Evolutionary conservation across 2,113 vertebrate species (phyloP).

Genomic region (Oreocharis arfaki): DNA sequence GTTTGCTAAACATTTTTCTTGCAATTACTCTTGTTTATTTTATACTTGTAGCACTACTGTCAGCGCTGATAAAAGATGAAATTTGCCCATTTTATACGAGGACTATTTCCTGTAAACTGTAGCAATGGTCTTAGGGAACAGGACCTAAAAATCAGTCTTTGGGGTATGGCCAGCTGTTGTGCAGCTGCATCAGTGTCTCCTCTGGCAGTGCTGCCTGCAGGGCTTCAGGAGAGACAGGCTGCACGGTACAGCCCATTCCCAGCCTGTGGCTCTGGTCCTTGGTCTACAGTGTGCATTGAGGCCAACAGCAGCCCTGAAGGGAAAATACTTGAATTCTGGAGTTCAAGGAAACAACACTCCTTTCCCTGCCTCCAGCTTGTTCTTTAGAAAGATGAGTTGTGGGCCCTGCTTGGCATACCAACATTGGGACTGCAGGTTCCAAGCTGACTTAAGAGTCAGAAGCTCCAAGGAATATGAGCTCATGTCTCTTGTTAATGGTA

Average conservation of each 20-base stretch:
- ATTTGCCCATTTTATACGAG: background rate
- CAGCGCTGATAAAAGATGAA: background rate
- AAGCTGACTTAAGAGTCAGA: background rate
- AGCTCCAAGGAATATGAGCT: background rate
- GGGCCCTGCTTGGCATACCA: background rate
- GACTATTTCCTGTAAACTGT: background rate
- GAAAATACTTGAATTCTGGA: background rate
- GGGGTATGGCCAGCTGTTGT: background rate
- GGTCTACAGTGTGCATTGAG: rapidly evolving
- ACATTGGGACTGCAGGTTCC: background rate
- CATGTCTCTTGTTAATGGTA: background rate
- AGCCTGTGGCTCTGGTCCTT: background rate
- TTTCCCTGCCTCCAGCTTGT: background rate
- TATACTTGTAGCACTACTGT: background rate
- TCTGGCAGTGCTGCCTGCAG: background rate
- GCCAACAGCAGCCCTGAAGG: background rate
- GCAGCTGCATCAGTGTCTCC: background rate
- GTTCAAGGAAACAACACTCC: background rate
- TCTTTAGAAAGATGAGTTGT: background rate
- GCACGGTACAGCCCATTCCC: background rate
- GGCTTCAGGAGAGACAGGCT: background rate
- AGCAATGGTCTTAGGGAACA: background rate
- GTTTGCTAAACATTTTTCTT: background rate
- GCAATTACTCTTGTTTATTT: rapidly evolving
- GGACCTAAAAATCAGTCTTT: background rate